A percentile compares a stretch with the other conserved stretches of the same genome.
Conservation (phyloP, 2,797 vertebrate genomes). For the Premnoplex brunnescens region DNA sequence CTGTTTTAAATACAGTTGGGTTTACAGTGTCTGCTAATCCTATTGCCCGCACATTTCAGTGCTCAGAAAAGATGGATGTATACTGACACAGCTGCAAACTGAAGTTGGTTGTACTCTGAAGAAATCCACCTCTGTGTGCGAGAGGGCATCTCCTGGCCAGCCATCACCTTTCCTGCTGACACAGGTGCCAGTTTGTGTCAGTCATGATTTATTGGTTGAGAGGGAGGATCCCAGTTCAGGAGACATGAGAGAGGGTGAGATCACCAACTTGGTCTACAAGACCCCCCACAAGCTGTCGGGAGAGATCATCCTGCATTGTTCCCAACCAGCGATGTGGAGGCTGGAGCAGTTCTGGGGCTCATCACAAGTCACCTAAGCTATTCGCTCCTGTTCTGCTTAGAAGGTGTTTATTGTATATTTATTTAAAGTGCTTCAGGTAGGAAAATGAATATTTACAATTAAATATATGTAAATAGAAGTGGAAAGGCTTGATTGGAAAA, state of each 20-base stretch:
- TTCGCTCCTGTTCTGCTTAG: not conserved
- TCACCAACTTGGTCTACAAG: accelerated
- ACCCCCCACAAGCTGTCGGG: not conserved
- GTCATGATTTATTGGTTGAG: not conserved
- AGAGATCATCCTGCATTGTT: not conserved
- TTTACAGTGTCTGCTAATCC: not conserved
- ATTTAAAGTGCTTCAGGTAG: constrained; percentile 39
- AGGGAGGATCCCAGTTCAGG: not conserved
- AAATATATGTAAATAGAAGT: constrained; percentile 68
- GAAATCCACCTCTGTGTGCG: not conserved
- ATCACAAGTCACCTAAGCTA: not conserved
- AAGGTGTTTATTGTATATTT: constrained; percentile 1
- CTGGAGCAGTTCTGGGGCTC: not conserved
- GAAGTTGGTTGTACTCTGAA: not conserved
- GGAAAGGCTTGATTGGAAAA: constrained; percentile 69
- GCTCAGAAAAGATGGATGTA: not conserved
- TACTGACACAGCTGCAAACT: not conserved
- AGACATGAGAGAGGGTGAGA: not conserved
- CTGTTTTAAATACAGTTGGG: not conserved
- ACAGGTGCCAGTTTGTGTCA: not conserved
- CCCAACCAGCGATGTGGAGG: accelerated
- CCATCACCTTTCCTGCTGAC: not conserved
- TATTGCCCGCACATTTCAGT: accelerated
- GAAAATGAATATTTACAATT: constrained; percentile 49
- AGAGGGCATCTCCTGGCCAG: not conserved